Percentiles rank a stretch among this genome's conserved stretches.
phyloP scores from a whole-genome alignment of 2,113 vertebrate genomes.

The Tachysurus fulvidraco region DNA sequence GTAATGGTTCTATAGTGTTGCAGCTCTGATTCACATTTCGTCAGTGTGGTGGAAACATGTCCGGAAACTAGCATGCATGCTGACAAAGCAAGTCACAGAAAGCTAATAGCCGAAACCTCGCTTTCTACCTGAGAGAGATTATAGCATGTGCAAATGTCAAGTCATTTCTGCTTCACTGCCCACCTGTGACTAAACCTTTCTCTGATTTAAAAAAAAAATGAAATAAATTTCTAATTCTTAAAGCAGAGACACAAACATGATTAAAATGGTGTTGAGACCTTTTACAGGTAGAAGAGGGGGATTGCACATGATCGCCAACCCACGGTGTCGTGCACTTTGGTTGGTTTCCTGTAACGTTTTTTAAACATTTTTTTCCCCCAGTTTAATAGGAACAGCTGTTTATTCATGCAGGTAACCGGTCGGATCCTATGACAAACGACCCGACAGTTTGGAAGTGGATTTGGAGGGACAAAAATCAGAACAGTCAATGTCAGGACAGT shows the following conservation, averaged over 20 bases:
- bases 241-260: background rate
- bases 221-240: background rate
- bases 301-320: background rate
- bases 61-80: conserved; percentile 16
- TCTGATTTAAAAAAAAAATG: background rate
- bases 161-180: background rate
- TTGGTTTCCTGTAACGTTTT: background rate
- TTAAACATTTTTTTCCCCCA: background rate
- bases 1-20: background rate
- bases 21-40: conserved; percentile 6
- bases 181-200: background rate
- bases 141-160: background rate
- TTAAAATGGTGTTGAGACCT: background rate
- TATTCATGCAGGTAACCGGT: background rate
- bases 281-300: background rate
- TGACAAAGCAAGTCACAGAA: background rate
- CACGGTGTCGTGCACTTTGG: background rate
- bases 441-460: background rate
- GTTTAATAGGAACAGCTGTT: background rate
- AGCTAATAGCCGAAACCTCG: background rate
- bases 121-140: conserved; percentile 14
- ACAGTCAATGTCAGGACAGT: no score
- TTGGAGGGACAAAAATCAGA: background rate
- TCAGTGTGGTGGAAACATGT: conserved; percentile 5
- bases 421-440: background rate